Evolutionary conservation across 2,797 vertebrate species (phyloP), one percentile per base, ranked within the genome.

Genomic region (Bradypodion pumilum): DNA sequence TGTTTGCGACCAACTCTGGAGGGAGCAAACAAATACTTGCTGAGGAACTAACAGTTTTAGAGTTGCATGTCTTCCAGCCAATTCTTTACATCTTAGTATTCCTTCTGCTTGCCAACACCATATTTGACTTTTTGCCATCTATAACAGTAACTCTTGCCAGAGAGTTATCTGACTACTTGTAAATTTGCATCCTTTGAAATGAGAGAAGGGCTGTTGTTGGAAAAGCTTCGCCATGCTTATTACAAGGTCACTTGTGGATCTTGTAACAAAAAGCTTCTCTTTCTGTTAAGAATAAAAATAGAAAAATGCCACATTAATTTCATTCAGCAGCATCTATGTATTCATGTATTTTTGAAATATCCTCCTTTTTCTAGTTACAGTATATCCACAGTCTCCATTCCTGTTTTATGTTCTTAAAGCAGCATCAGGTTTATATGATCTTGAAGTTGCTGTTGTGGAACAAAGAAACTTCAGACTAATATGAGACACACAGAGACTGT

Each of bases 261-360:
- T 59, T 42, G 62, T 76, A 35, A 44, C 15, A 27, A 76, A 52
- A 84, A 7, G 25, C 44, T 40, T 44, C 27, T 52, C 8, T 73
- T 52, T 60, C 5, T 73, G 40, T 37, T 21, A 16, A 62, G 23
- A 63, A 78, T 23, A 27, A 7, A 82, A 32, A 42, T 65, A 46
- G 62, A 37, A 79, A 80, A 42, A 74, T 56, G 60, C n/a, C 70
- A 46, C 23, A 19, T 29, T 56, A 27, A n/a, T 16, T 23, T 66
- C 27, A 65, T 23, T 65, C 35, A 65, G 29, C 49, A 49, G 63
- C 49, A 32, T 32, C 74, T 69, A 15, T 68, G 42, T 75, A 19
- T 70, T 60, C 62, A 59, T 82, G 79, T 68, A 63, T 72, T n/a
- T 78, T 25, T 86, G 59, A 66, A 44, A 56, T 69, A 3, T 81